Evolutionary conservation across 2,113 vertebrate species (phyloP), one percentile per base, ranked within the genome.

Genomic region (Raphicerus campestris): DNA sequence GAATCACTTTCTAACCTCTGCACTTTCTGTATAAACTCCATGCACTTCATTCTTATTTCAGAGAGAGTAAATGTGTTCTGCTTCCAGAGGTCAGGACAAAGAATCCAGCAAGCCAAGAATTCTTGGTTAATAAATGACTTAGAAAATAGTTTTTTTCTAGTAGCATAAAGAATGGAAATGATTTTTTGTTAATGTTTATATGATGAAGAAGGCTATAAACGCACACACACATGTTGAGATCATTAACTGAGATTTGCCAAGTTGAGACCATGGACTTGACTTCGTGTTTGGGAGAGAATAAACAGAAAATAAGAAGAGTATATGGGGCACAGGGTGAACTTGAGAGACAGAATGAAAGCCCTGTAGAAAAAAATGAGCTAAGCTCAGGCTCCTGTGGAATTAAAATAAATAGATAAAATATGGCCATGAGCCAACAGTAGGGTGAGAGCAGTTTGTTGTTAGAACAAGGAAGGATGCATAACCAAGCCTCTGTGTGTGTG

Each of bases 1-100:
- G 1, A 2, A 16, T 91, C 51, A 70, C 15, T 30, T 53, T 53
- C 5, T 15, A 28, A 2, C 22, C 8, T 49, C 35, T 24, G 1
- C 2, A 28, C 7, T 10, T 83, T 58, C 28, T 95, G 19, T 45
- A 32, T 51, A 35, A 92, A 35, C 17, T 56, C 17, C 6, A 20
- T 20, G 6, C 30, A n/a, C 3, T 5, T 4, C 22, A 0, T 47
- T 45, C 14, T 84, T 7, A 94, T 58, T 63, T 87, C 22, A 80
- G 20, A 39, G 10, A 35, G 3, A 32, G 1, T 42, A 6, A 58
- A 35, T 6, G 9, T 16, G 2, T 0, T 3, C 26, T 58, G 10
- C 2, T 20, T n/a, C 47, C 47, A 83, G 1, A 7, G 42, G 32
- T 14, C 7, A 86, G 10, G 2, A 7, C 28, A 55, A n/a, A 8